Base-by-base conservation (phyloP, 2,797 vertebrate species). In the Holocentrus rufus region DNA sequence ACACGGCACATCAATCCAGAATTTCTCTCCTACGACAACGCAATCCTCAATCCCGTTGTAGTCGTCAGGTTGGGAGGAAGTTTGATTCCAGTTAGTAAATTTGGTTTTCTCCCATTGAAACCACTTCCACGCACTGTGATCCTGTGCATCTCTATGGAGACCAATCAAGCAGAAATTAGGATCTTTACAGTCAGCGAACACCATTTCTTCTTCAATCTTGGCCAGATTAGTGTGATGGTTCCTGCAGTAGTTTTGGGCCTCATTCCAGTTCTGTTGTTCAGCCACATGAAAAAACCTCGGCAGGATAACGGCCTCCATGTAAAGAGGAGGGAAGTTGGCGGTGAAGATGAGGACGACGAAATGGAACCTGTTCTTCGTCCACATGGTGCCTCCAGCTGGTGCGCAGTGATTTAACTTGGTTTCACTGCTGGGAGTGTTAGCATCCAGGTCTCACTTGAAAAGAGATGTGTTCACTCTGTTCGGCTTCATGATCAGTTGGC, bases 1-100 rank as follows among this genome's bases (percentile, higher is more conserved):
- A 27, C 15, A 69, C 0, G 0, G 0, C 1, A 0, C 0, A 70
- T 30, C 15, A 67, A 4, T 2, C 27, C 46, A 72, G 0, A 0
- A 1, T 6, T 0, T 1, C 0, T 0, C 0, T 5, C 2, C 0
- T 2, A 52, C 9, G 10, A 10, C 1, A 66, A 18, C 72, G 13
- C 79, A 79, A 5, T 23, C 23, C 2, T 65, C 1, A 1, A 1
- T 20, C 23, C 1, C 6, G 15, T 0, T 1, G 13, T 0, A 0
- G 31, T 62, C 30, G 47, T 57, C 5, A 25, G 62, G 31, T 42
- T 63, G 15, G 2, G 1, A 9, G 1, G 7, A 0, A 0, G 1
- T 2, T 4, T 0, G 0, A 17, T 2, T 1, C 65, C 59, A 79
- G 0, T 8, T 0, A 7, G 0, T 55, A 39, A 63, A 44, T 25